These are phyloP conservation scores for Hirudinaria manillensis DNA, from an alignment of 2,888 invertebrate species.

Conservation along the genomic window DNA sequence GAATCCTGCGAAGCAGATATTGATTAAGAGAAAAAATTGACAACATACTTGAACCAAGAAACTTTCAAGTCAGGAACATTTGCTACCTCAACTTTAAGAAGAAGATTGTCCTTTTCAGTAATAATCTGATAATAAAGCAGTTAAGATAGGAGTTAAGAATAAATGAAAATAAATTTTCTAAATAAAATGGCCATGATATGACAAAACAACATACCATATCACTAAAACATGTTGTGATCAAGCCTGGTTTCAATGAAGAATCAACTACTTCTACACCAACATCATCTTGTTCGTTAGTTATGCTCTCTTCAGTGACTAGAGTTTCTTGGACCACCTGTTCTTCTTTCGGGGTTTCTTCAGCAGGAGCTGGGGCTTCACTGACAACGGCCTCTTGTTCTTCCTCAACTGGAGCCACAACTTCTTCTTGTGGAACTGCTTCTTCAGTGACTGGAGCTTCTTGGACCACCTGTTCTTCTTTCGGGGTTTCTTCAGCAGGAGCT, in stretches of 20 bases:
- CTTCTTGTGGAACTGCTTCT: neutral
- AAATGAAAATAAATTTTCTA: neutral
- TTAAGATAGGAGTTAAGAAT: too few relatives aligned
- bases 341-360: too few relatives aligned
- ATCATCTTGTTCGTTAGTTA: neutral
- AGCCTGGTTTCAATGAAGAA: neutral
- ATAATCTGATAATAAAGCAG: conserved; percentile 30
- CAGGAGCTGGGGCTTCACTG: too few relatives aligned
- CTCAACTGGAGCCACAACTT: too few relatives aligned
- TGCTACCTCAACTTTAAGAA: conserved; percentile 59
- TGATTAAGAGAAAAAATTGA: neutral
- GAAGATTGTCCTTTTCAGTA: conserved; percentile 38
- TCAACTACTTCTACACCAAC: neutral
- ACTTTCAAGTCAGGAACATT: conserved; percentile 85
- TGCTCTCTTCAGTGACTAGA: neutral
- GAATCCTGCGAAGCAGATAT: neutral
- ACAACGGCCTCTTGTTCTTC: too few relatives aligned
- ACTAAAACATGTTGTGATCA: neutral
- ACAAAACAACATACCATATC: neutral
- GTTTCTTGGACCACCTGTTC: neutral
- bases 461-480: neutral
- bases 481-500: neutral
- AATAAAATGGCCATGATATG: neutral
- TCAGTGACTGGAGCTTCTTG: neutral
- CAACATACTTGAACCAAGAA: conserved; percentile 76